Percentiles rank a stretch among this genome's conserved stretches.
phyloP scores from a whole-genome alignment of 92 coral and sea anemone genomes.

The Phenganax stokvisi region DNA sequence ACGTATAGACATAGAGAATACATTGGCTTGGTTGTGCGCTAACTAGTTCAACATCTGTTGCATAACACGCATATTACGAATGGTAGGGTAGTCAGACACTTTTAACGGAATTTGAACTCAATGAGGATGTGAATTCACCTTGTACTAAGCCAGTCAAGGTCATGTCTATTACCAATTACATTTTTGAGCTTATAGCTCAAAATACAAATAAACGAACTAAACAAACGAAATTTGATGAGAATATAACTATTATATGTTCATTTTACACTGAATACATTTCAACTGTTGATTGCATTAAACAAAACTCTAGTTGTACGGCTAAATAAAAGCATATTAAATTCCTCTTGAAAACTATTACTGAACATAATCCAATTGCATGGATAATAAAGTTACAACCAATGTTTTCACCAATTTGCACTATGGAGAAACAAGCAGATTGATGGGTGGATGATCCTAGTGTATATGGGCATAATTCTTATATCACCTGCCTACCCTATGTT shows the following conservation, averaged over 20 bases:
- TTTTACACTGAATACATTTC: too few species aligned
- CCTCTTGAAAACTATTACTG: not conserved
- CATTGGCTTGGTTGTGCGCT: not conserved
- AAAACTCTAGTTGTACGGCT: not conserved
- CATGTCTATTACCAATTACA: conserved; percentile 1
- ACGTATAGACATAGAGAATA: too few species aligned
- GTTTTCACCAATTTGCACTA: too few species aligned
- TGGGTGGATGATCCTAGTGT: too few species aligned
- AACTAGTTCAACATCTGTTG: conserved; percentile 11
- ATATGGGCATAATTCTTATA: not conserved
- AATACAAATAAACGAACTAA: not conserved
- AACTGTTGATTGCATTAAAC: not conserved
- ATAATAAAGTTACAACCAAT: not conserved
- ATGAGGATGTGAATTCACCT: conserved; percentile 22
- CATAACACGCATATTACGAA: too few species aligned
- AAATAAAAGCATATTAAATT: not conserved
- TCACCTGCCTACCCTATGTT: not conserved
- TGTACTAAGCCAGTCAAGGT: not conserved
- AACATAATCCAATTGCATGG: not conserved
- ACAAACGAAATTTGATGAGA: not conserved
- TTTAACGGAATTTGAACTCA: conserved; percentile 14
- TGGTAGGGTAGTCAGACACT: too few species aligned
- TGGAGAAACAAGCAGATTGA: too few species aligned
- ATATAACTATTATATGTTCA: too few species aligned
- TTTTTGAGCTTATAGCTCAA: not conserved